phyloP scores from a whole-genome alignment of 64 coral and sea anemone genomes.

The Astreopora myriophthalma region DNA sequence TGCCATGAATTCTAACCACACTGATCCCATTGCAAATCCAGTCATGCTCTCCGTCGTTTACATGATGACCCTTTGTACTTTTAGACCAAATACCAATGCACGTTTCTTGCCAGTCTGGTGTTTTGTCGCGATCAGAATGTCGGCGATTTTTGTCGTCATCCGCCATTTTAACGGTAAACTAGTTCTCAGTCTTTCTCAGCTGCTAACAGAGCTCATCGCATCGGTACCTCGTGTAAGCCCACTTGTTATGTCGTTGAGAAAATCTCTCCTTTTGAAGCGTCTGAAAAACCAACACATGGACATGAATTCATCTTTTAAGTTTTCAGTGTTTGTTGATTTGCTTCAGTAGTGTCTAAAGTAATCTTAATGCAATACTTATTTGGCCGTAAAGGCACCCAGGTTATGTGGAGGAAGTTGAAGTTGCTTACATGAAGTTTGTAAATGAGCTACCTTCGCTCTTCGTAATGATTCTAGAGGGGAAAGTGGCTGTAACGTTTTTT shows the following conservation, averaged over 20 bases:
- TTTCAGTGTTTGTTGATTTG: too few relatives aligned
- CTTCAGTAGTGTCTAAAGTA: too few relatives aligned
- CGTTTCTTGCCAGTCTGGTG: not conserved
- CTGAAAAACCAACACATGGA: too few relatives aligned
- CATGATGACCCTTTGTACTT: slow-evolving; percentile 5
- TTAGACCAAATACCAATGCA: slow-evolving; percentile 40
- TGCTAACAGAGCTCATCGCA: too few relatives aligned
- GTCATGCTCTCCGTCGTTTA: not conserved
- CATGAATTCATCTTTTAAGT: too few relatives aligned
- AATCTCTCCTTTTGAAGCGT: too few relatives aligned
- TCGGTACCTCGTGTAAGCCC: too few relatives aligned
- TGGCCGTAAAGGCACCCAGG: too few relatives aligned
- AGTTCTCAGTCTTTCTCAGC: not conserved
- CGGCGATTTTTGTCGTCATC: not conserved
- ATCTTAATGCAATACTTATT: too few relatives aligned
- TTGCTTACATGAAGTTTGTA: not conserved
- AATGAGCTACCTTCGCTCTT: not conserved
- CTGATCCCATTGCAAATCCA: slow-evolving; percentile 8
- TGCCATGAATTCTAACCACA: not conserved
- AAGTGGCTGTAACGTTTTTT: slow-evolving; percentile 41
- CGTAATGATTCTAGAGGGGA: slow-evolving; percentile 49
- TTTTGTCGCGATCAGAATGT: not conserved
- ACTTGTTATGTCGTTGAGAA: too few relatives aligned
- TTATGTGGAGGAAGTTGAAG: not conserved
- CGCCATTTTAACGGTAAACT: not conserved